Evolutionary conservation across 2,113 vertebrate species (phyloP), one percentile per base, ranked within the genome.

Genomic region (Podarcis cretensis): DNA sequence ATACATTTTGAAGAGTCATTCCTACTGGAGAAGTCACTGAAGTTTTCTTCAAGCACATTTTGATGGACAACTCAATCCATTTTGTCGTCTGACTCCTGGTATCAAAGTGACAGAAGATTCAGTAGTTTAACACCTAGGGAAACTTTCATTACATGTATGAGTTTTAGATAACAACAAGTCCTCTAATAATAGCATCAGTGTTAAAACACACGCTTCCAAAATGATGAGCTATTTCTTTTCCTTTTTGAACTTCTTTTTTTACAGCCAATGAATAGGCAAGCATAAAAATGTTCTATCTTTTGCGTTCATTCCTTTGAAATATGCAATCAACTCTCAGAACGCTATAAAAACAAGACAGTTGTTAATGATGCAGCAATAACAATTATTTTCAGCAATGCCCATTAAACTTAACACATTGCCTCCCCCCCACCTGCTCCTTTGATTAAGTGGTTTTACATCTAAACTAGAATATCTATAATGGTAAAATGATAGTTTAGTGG

Each of bases 1-100:
- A 30, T 89, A 37, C 88, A 79, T 93, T 91, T 94, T 54, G 48
- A 43, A 88, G 83, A 85, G 85, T 90, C 84, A 89, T 37, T 94
- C 32, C 54, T 92, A 71, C 90, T 25, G 83, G 48, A n/a, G 18
- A 59, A 91, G 71, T 65, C 86, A 90, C n/a, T 73, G 77, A 90
- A 81, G 91, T 92, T 95, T 85, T 95, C 76, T 93, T 91, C 79
- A 35, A 83, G 89, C 35, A 87, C 54, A 85, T 87, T 96, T 93
- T 96, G 95, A 97, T 85, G 88, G 94, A 95, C 95, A 95, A 92
- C 91, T 83, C 87, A 95, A 96, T 96, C 84, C 92, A 92, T 91
- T 93, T 92, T 92, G 89, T 92, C 13, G 57, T 91, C 94, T 95
- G 90, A 94, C 73, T 32, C 71, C 84, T 87, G 91, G 43, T 83